phyloP scores from a whole-genome alignment of 1,140 invertebrate genomes.

The Trichonephila inaurata region DNA sequence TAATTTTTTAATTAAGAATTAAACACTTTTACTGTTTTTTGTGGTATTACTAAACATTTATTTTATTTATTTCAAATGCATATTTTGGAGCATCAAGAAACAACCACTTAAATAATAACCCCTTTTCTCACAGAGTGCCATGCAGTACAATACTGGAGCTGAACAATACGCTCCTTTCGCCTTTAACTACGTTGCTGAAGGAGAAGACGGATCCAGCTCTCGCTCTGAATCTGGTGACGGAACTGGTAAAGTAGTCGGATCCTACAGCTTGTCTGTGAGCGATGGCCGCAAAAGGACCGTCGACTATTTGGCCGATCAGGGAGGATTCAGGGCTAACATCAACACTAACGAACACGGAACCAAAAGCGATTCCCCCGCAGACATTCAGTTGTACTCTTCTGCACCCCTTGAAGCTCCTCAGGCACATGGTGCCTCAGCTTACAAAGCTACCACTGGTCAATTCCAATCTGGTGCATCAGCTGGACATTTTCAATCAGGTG shows the following conservation, averaged over 20 bases:
- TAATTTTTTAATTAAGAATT: no score
- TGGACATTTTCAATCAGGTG: background rate
- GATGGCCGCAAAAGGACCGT: constrained; percentile 74
- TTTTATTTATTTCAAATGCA: background rate
- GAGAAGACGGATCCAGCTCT: constrained; percentile 63
- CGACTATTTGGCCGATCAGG: constrained; percentile 70
- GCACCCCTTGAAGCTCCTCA: background rate
- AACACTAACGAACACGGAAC: constrained; percentile 75
- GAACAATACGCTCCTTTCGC: constrained; percentile 47
- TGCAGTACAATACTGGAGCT: constrained; percentile 37
- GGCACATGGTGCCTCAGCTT: background rate
- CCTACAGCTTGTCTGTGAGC: constrained; percentile 59
- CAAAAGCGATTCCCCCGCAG: constrained; percentile 66
- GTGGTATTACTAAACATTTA: background rate
- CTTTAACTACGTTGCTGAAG: constrained; percentile 63
- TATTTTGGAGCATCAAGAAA: background rate
- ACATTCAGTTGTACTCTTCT: constrained; percentile 72
- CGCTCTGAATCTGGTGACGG: constrained; percentile 67
- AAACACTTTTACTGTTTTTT: no score
- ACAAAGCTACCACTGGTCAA: background rate
- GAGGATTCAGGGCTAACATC: constrained; percentile 70
- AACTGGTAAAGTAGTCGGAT: constrained; percentile 75
- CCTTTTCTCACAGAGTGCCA: background rate
- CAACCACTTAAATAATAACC: no score
- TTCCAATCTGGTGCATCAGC: background rate